Percentiles rank a stretch among this genome's conserved stretches.
Evolutionary conservation across 2,888 invertebrate genomes (phyloP).

Genomic region (Argyresthia albistria): DNA sequence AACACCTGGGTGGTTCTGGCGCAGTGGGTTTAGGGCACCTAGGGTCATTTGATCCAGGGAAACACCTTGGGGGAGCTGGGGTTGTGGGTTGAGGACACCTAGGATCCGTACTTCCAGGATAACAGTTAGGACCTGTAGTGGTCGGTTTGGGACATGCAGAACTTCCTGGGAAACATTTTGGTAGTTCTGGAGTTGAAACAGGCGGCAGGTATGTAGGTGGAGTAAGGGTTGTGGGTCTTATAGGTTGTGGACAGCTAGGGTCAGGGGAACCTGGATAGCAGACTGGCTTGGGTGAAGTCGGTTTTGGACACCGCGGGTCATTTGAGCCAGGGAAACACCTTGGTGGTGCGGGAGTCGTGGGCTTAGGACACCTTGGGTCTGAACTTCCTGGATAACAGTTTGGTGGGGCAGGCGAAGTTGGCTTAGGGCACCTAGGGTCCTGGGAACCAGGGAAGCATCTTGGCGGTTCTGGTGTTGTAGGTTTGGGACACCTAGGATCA

Average conservation of each 20-base stretch:
- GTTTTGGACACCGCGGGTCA: slow-evolving; percentile 31
- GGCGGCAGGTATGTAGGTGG: slow-evolving; percentile 25
- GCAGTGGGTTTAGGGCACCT: slow-evolving; percentile 24
- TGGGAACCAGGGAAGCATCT: slow-evolving; percentile 8
- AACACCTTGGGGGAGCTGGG: slow-evolving; percentile 21
- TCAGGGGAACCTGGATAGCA: slow-evolving; percentile 33
- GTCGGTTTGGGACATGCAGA: slow-evolving; percentile 24
- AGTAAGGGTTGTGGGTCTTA: slow-evolving; percentile 23
- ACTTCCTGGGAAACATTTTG: slow-evolving; percentile 31
- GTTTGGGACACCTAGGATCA: slow-evolving; percentile 19
- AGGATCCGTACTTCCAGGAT: slow-evolving; percentile 18
- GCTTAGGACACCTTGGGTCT: slow-evolving; percentile 32
- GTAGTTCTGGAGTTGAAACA: slow-evolving; percentile 16
- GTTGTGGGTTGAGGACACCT: slow-evolving; percentile 21
- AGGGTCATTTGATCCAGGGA: slow-evolving; percentile 30
- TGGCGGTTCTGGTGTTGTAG: slow-evolving; percentile 16
- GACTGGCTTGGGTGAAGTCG: slow-evolving; percentile 17
- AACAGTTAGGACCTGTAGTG: slow-evolving; percentile 14
- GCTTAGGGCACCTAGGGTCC: slow-evolving; percentile 23
- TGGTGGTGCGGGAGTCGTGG: slow-evolving; percentile 26
- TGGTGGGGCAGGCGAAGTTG: slow-evolving; percentile 9
- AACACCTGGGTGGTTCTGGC: slow-evolving; percentile 22
- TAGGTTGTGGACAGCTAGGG: slow-evolving; percentile 35
- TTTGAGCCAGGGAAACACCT: slow-evolving; percentile 20
- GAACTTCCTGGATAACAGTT: slow-evolving; percentile 36